A percentile compares a stretch with the other conserved stretches of the same genome.
Conservation (phyloP, 2,888 invertebrate species). For the Sialis lutaria region DNA sequence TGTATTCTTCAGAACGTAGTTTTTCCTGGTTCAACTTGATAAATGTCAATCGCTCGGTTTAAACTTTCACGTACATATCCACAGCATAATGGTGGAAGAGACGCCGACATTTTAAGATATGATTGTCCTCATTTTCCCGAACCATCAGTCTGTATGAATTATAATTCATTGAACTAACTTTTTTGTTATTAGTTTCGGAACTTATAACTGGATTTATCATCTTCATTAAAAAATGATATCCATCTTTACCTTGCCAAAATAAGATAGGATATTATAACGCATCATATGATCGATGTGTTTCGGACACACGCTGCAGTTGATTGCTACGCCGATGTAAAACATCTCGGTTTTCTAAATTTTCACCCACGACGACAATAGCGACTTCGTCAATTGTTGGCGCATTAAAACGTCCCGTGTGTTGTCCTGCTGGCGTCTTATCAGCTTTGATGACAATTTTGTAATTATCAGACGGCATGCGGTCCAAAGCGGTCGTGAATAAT, state of each 20-base stretch:
- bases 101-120: conserved; percentile 8
- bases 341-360: conserved; percentile 12
- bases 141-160: conserved; percentile 8
- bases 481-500: too few species aligned
- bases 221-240: conserved; percentile 10
- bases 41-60: conserved; percentile 15
- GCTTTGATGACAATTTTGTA: too few species aligned
- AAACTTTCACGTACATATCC: conserved; percentile 16
- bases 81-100: conserved; percentile 16
- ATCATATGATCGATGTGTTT: conserved; percentile 19
- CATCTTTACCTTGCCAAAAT: conserved; percentile 4
- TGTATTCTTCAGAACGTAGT: conserved; percentile 12
- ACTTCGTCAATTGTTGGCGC: conserved; percentile 14
- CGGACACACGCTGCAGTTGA: conserved; percentile 13
- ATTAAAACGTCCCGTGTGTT: conserved; percentile 15
- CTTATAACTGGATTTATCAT: conserved; percentile 12
- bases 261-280: conserved; percentile 18
- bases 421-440: conserved; percentile 15
- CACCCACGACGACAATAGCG: conserved; percentile 11
- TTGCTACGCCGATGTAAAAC: conserved; percentile 16
- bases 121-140: conserved; percentile 4
- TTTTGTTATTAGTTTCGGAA: conserved; percentile 3
- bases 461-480: too few species aligned
- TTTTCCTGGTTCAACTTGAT: conserved; percentile 15
- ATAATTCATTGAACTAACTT: too few species aligned